Conservation (phyloP, 2,797 vertebrate genomes). For the Falco novaeseelandiae region DNA sequence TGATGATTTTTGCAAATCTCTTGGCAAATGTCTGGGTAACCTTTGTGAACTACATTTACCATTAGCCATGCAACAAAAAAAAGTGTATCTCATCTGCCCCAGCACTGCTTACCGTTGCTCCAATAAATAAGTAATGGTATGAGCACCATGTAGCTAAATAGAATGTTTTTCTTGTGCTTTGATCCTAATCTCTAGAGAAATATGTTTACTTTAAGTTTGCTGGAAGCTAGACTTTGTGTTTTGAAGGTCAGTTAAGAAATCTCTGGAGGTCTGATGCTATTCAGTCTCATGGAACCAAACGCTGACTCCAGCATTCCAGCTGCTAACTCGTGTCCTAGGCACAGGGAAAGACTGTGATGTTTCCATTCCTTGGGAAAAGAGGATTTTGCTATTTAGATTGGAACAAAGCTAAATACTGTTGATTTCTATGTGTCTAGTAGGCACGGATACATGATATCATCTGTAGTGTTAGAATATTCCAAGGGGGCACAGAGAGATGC, state of each 20-base stretch:
- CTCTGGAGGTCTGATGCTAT: conserved; percentile 65
- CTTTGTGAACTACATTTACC: background rate
- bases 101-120: background rate
- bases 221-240: conserved; percentile 67
- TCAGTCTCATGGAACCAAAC: conserved; percentile 71
- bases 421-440: background rate
- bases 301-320: conserved; percentile 69
- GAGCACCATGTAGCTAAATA: conserved; percentile 39
- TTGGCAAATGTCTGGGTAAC: background rate
- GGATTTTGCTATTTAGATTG: background rate
- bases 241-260: conserved; percentile 69
- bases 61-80: background rate
- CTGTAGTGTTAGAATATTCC: background rate
- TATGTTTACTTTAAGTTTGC: conserved; percentile 68
- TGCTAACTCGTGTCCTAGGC: conserved; percentile 6
- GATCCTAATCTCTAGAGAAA: conserved; percentile 72
- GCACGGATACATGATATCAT: background rate
- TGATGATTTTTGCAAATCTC: background rate
- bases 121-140: conserved; percentile 27
- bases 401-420: background rate
- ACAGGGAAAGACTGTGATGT: background rate
- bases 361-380: conserved; percentile 40
- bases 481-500: background rate
- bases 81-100: background rate
- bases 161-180: conserved; percentile 70